phyloP scores from a whole-genome alignment of 2,888 invertebrate species.

The Acrocyrtus sp. region DNA sequence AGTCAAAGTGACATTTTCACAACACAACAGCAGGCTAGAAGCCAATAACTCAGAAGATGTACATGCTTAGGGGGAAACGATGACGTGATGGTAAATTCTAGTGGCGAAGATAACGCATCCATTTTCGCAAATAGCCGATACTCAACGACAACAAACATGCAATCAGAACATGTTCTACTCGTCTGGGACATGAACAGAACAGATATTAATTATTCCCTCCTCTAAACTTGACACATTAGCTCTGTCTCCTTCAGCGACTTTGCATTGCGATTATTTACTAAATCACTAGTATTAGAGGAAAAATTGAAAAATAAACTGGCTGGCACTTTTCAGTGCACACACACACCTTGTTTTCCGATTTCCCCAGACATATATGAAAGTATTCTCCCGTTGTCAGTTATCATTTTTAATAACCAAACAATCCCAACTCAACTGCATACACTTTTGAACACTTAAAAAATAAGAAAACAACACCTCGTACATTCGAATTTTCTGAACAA shows the following conservation, averaged over 20 bases:
- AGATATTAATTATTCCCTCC: slow-evolving; percentile 21
- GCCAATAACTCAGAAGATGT: slow-evolving; percentile 2
- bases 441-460: no score
- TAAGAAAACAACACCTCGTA: no score
- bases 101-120: no score
- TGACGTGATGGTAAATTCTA: no score
- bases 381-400: neutral
- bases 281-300: neutral
- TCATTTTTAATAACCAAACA: no score
- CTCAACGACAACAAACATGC: neutral
- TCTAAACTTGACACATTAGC: slow-evolving; percentile 37
- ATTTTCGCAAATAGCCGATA: neutral
- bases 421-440: no score
- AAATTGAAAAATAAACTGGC: neutral
- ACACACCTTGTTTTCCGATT: neutral
- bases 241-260: neutral
- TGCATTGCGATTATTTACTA: neutral
- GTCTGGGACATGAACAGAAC: slow-evolving; percentile 8
- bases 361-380: neutral
- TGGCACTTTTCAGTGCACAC: neutral
- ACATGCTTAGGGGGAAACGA: neutral
- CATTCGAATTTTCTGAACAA: no score
- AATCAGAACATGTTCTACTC: neutral
- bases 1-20: slow-evolving; percentile 25
- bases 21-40: slow-evolving; percentile 5